These are phyloP conservation scores for Marisa cornuarietis DNA, from an alignment of 1,140 invertebrate genomes.

Conservation along the genomic window DNA sequence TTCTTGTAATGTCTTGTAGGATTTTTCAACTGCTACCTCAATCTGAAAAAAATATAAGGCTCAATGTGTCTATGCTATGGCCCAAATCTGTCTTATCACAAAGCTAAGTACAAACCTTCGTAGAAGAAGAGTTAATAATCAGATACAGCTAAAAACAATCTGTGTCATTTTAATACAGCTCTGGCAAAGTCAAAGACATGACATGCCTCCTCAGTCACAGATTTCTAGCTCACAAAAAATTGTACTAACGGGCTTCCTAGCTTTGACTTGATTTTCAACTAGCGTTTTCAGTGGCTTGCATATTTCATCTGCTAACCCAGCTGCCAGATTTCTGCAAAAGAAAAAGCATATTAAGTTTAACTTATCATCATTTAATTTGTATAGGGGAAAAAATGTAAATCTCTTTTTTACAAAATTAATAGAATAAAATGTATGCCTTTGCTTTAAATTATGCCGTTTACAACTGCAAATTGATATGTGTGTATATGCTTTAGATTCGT, in stretches of 20 bases:
- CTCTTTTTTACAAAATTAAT: background rate
- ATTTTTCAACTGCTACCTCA: slow-evolving; percentile 87
- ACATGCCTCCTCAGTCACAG: no score
- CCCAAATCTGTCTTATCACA: background rate
- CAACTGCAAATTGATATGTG: background rate
- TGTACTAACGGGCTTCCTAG: slow-evolving; percentile 71
- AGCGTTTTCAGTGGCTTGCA: slow-evolving; percentile 84
- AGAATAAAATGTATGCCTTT: background rate
- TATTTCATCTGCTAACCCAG: slow-evolving; percentile 84
- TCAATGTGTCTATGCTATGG: background rate
- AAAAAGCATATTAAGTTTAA: slow-evolving; percentile 19
- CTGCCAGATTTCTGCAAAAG: slow-evolving; percentile 76
- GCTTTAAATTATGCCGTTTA: background rate
- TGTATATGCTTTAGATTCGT: background rate
- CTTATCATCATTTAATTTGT: background rate
- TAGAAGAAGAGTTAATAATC: no score
- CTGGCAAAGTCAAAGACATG: no score
- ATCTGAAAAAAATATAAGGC: slow-evolving; percentile 63
- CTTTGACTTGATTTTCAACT: slow-evolving; percentile 78
- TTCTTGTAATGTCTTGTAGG: slow-evolving; percentile 81
- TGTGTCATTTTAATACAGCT: no score
- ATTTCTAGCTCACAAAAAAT: no score
- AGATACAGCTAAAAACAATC: no score
- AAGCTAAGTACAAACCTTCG: no score
- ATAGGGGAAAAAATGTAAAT: background rate